Evolutionary conservation across 2,888 invertebrate genomes (phyloP).

Genomic region (Tryphoninae sp.): DNA sequence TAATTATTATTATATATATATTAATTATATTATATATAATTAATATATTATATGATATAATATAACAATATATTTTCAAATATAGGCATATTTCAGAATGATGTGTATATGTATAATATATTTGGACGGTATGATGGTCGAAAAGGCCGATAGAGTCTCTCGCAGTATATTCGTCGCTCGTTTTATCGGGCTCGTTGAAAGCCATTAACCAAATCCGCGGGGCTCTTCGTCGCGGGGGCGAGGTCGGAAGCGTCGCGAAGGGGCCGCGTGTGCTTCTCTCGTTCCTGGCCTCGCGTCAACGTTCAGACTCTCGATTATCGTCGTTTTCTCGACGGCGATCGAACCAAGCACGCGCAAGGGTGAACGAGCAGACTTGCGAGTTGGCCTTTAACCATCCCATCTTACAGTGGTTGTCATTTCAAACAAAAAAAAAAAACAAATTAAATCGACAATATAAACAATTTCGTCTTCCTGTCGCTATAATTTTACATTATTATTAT

Average conservation of each 20-base stretch:
- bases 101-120: too few relatives aligned
- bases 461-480: too few relatives aligned
- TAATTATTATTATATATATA: too few relatives aligned
- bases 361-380: slow-evolving; percentile 8
- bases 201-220: slow-evolving; percentile 51
- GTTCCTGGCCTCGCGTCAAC: slow-evolving; percentile 31
- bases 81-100: too few relatives aligned
- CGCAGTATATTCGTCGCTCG: slow-evolving; percentile 17
- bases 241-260: background rate
- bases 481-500: too few relatives aligned
- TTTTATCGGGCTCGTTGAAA: slow-evolving; percentile 41
- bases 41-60: too few relatives aligned
- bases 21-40: too few relatives aligned
- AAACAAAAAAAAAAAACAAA: background rate
- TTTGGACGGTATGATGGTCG: too few relatives aligned
- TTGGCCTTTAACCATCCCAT: slow-evolving; percentile 33
- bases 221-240: background rate
- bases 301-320: slow-evolving; percentile 18
- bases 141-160: background rate
- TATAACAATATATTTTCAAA: too few relatives aligned
- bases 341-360: background rate
- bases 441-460: too few relatives aligned
- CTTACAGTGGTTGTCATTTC: slow-evolving; percentile 25
- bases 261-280: background rate
- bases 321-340: background rate